phyloP scores from a whole-genome alignment of 1,140 invertebrate species.

The Oryzaephilus surinamensis region DNA sequence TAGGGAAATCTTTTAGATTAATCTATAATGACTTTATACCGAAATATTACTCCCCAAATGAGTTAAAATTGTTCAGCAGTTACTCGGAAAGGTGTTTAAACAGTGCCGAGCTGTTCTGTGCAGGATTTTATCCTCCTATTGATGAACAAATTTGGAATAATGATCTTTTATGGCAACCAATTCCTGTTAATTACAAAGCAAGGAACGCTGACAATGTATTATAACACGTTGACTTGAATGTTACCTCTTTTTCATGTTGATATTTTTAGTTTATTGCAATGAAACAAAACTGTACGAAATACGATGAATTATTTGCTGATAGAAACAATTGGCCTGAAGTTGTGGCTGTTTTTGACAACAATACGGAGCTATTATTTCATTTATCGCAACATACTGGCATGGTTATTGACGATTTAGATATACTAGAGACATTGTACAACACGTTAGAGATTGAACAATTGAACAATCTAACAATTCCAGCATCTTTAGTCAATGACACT shows the following conservation, averaged over 20 bases:
- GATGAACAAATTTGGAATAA: constrained; percentile 59
- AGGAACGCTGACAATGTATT: constrained; percentile 29
- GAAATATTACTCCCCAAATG: constrained; percentile 48
- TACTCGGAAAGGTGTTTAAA: constrained; percentile 73
- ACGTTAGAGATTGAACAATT: constrained; percentile 60
- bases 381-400: constrained; percentile 54
- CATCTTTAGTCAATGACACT: constrained; percentile 60
- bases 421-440: constrained; percentile 64
- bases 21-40: constrained; percentile 58
- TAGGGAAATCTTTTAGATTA: constrained; percentile 62
- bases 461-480: constrained; percentile 53
- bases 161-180: constrained; percentile 72
- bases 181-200: constrained; percentile 70
- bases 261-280: constrained; percentile 45
- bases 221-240: constrained; percentile 1
- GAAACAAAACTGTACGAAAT: constrained; percentile 51
- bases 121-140: constrained; percentile 69
- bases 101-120: constrained; percentile 72
- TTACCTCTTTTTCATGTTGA: constrained; percentile 2
- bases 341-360: constrained; percentile 43
- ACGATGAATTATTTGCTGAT: constrained; percentile 44
- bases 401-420: constrained; percentile 49
- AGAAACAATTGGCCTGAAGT: constrained; percentile 45
- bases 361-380: constrained; percentile 50
- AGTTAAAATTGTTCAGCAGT: constrained; percentile 66